These are phyloP conservation scores for Perodicticus potto DNA, from an alignment of 2,797 vertebrate genomes.

Conservation along the genomic window DNA sequence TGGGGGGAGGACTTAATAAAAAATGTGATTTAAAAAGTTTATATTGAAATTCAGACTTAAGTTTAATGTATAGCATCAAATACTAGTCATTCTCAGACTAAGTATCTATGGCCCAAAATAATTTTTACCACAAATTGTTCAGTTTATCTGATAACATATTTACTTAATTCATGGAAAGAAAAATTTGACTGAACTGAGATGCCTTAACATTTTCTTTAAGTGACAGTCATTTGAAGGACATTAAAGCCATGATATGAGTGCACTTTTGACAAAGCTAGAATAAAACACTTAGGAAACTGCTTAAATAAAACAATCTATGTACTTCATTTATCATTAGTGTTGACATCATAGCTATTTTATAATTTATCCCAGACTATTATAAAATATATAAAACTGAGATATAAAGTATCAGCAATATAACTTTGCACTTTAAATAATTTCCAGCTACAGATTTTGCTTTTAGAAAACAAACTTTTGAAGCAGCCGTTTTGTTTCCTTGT, in stretches of 20 bases:
- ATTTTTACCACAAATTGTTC: constrained; percentile 83
- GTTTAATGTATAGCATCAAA: constrained; percentile 65
- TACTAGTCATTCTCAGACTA: constrained; percentile 70
- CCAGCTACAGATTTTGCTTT: constrained; percentile 89
- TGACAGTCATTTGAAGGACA: constrained; percentile 87
- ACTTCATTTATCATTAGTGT: constrained; percentile 85
- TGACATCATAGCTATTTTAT: constrained; percentile 87
- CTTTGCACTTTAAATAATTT: constrained; percentile 90
- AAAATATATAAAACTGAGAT: constrained; percentile 92
- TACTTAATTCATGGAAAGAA: constrained; percentile 80
- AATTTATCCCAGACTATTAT: constrained; percentile 90
- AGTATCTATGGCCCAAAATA: constrained; percentile 81
- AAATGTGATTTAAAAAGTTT: constrained; percentile 68
- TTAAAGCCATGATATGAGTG: constrained; percentile 85
- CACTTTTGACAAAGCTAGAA: constrained; percentile 84
- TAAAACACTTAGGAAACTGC: constrained; percentile 84
- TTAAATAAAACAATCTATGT: constrained; percentile 84
- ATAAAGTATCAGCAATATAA: constrained; percentile 89
- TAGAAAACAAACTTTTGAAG: constrained; percentile 89
- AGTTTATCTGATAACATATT: constrained; percentile 57
- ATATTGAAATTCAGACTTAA: constrained; percentile 65
- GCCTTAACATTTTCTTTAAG: constrained; percentile 78
- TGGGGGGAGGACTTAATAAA: constrained; percentile 44
- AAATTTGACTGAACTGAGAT: constrained; percentile 73
- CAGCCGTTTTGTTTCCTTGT: constrained; percentile 86